A percentile compares a stretch with the other conserved stretches of the same genome.
These are phyloP conservation scores for Pelobates cultripes DNA, from an alignment of 2,797 vertebrate genomes.

Conservation along the genomic window DNA sequence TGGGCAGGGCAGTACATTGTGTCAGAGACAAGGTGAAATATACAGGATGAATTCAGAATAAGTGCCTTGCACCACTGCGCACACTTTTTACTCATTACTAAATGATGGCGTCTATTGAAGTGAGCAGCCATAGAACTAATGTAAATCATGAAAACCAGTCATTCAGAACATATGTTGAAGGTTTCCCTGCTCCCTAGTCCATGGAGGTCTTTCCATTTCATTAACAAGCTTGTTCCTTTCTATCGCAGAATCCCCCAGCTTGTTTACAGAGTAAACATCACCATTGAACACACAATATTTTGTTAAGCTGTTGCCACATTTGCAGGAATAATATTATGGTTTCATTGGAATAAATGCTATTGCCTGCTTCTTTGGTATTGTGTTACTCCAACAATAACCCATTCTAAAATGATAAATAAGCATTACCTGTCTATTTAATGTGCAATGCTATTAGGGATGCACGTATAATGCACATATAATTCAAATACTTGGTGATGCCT, in stretches of 20 bases:
- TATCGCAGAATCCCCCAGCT: neutral
- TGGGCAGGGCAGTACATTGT: neutral
- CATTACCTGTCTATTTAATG: too few relatives aligned
- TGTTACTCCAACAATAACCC: too few relatives aligned
- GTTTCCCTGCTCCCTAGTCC: neutral
- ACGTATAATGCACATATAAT: too few relatives aligned
- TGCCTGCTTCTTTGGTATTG: too few relatives aligned
- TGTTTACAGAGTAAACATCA: too few relatives aligned
- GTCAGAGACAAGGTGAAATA: slow-evolving; percentile 20
- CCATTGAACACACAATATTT: too few relatives aligned
- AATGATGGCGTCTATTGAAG: slow-evolving; percentile 32
- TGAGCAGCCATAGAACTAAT: slow-evolving; percentile 26
- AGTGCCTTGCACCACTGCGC: slow-evolving; percentile 18
- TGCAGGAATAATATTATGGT: too few relatives aligned
- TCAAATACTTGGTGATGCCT: too few relatives aligned
- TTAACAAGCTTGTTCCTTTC: slow-evolving; percentile 17
- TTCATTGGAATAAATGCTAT: too few relatives aligned
- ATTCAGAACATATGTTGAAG: slow-evolving; percentile 30
- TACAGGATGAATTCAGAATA: slow-evolving; percentile 27
- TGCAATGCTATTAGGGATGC: too few relatives aligned
- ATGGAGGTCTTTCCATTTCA: slow-evolving; percentile 42
- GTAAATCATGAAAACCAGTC: slow-evolving; percentile 33
- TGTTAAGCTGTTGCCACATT: too few relatives aligned
- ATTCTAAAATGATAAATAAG: too few relatives aligned
- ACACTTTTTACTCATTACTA: slow-evolving; percentile 39